A percentile compares a stretch with the other conserved stretches of the same genome.
These are phyloP conservation scores for Nyctibius grandis DNA, from an alignment of 2,797 vertebrate species.

Conservation along the genomic window DNA sequence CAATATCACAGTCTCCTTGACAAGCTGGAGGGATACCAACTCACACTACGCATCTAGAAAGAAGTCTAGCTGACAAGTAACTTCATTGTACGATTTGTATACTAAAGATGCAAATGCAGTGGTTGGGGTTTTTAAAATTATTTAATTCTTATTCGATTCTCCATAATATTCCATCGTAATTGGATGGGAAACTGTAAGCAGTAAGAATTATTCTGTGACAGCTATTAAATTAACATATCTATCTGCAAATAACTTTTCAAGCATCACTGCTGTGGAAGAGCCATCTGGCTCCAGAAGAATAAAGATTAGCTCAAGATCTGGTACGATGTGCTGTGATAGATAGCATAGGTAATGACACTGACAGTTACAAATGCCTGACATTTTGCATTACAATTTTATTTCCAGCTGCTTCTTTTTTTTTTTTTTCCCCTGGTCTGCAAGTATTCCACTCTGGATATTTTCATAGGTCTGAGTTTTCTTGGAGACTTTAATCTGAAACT, in stretches of 20 bases:
- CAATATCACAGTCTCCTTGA: not conserved
- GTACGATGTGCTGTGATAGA: not conserved
- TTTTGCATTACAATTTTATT: not conserved
- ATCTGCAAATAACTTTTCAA: not conserved
- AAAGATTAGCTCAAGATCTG: not conserved
- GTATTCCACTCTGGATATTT: not conserved
- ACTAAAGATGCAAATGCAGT: not conserved
- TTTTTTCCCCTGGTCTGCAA: not conserved
- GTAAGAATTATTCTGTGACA: not conserved
- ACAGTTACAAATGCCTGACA: not conserved
- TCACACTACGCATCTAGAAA: not conserved
- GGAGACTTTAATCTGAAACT: not conserved
- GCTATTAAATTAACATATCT: not conserved
- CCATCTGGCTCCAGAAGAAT: not conserved
- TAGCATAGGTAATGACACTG: not conserved
- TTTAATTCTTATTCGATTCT: not conserved
- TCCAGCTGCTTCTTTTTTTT: not conserved
- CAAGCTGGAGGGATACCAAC: not conserved
- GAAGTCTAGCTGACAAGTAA: not conserved
- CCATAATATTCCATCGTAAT: no score
- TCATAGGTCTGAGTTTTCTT: not conserved
- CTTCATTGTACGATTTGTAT: not conserved
- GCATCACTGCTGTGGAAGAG: not conserved
- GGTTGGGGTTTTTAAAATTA: fast-evolving
- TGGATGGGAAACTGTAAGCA: not conserved